phyloP scores from a whole-genome alignment of 2,113 vertebrate species.

The Gobius niger region DNA sequence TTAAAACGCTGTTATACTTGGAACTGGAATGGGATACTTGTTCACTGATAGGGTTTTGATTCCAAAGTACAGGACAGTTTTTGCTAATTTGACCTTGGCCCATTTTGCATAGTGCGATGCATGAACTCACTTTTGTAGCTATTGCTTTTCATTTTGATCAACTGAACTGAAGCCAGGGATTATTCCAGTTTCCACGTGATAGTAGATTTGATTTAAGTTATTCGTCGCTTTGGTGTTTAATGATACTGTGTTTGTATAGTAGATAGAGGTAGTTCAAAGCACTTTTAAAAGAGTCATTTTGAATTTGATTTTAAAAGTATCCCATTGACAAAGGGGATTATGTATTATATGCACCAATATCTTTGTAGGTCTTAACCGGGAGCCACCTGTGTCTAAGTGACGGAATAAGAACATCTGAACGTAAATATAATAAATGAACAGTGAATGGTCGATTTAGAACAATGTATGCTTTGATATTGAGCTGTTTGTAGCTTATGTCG shows the following conservation, averaged over 20 bases:
- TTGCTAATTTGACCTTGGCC: conserved; percentile 47
- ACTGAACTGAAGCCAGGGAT: conserved; percentile 16
- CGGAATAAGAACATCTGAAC: background rate
- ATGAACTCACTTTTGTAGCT: conserved; percentile 21
- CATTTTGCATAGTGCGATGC: conserved; percentile 35
- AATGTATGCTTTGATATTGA: no score
- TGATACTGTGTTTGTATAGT: background rate
- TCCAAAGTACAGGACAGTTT: conserved; percentile 17
- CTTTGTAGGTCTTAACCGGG: background rate
- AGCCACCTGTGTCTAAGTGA: background rate
- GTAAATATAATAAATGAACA: no score
- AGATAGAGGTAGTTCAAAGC: background rate
- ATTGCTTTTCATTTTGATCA: conserved; percentile 21
- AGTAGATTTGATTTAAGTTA: background rate
- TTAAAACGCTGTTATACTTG: background rate
- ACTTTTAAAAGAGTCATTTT: background rate
- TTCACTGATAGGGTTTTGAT: background rate
- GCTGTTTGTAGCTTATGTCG: no score
- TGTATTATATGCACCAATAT: background rate
- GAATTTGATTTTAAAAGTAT: background rate
- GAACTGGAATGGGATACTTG: no score
- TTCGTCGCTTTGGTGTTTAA: background rate
- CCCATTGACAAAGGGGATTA: background rate
- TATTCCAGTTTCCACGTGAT: background rate
- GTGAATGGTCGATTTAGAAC: no score